Conservation (phyloP, 53 echinoderm and acorn worm genomes). For the Echinometra lucunter region DNA sequence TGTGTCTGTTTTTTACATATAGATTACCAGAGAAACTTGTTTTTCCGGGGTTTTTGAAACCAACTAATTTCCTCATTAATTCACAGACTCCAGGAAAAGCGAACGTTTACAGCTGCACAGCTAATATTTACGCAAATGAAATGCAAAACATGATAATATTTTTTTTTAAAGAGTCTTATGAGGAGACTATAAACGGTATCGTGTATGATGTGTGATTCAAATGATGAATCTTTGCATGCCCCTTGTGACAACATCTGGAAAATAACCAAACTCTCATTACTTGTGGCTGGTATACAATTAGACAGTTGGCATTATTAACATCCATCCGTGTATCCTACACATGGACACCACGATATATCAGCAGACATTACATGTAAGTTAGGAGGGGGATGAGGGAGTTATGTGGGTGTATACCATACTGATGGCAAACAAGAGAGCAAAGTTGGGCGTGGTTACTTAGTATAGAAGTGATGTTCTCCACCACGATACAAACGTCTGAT, state of each 20-base stretch:
- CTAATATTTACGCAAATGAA: background rate
- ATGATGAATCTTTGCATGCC: too few species aligned
- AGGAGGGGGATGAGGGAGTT: background rate
- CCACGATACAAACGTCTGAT: background rate
- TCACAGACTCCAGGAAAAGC: background rate
- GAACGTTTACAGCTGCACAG: background rate
- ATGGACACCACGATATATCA: too few species aligned
- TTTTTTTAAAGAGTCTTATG: background rate
- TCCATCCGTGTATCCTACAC: background rate
- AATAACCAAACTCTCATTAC: background rate
- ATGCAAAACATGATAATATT: background rate
- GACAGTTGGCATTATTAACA: background rate
- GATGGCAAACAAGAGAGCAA: background rate
- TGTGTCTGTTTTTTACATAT: background rate
- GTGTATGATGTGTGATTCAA: too few species aligned
- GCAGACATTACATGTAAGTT: too few species aligned
- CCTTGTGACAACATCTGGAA: background rate
- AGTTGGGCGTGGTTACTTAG: background rate
- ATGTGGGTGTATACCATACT: background rate
- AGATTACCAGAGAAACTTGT: background rate
- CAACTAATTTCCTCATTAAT: background rate
- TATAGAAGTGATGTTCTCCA: background rate
- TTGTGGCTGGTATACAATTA: background rate
- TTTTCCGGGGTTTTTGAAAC: slow-evolving; percentile 33
- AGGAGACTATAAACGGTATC: background rate